Evolutionary conservation across 2,888 invertebrate species (phyloP), one percentile per base, ranked within the genome.

Genomic region (Pachydiplax longipennis): DNA sequence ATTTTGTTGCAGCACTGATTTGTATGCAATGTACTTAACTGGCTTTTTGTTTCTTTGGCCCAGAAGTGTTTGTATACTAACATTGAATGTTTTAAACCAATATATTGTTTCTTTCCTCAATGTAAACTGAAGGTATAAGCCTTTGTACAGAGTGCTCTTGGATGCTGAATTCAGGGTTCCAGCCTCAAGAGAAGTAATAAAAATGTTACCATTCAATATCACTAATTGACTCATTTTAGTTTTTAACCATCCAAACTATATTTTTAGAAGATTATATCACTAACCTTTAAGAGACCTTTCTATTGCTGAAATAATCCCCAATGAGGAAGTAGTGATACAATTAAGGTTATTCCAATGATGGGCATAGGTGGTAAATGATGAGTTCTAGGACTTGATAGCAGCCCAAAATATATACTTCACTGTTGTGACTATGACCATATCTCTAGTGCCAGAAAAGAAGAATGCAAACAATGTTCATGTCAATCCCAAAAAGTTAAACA

Each of bases 141-240:
- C 83, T 83, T 65, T 87, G 87, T 87, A 37, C 87, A 37, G 87
- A 87, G 87, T 87, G 87, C 87, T 87, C 87, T 87, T 87, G 87
- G 87, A 87, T 87, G 87, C 87, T 87, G 87, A 87, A 61, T 87
- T 87, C 87, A 87, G 87, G 87, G 87, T 87, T 61, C 87, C 87
- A 87, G 58, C 87, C 87, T 87, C 61, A 87, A 87, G 87, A 87
- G 87, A 87, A 87, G 58, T 87, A 87, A 87, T 87, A 87, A 87
- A 53, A 87, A 87, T 65, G 87, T 87, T 87, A 87, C 87, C 87
- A 87, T 87, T 87, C 87, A 61, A 87, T 37, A 65, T 15, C 22
- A 35, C 8, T 87, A 15, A 65, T n/a, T 22, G n/a, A 25, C 12
- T 73, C 73, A 73, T 73, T 73, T 73, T 31, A 31, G 25, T 73